Conservation (phyloP, 1,140 invertebrate genomes). For the Papilio dardanus region DNA sequence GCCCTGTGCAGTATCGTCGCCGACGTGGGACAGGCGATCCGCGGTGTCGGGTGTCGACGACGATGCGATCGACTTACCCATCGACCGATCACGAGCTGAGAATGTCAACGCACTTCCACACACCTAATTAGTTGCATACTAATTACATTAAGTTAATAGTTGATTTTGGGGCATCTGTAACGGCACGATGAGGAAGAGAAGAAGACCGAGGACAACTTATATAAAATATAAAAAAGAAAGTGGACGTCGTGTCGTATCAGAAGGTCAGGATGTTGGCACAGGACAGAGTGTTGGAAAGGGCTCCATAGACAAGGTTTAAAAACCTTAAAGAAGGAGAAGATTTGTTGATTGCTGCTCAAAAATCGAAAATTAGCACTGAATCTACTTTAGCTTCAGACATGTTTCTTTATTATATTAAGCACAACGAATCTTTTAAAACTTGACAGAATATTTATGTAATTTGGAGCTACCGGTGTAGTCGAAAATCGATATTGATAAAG, state of each 20-base stretch:
- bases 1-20: conserved; percentile 67
- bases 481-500: not conserved
- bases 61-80: conserved; percentile 70
- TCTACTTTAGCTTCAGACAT: not conserved
- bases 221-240: too few relatives aligned
- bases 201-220: too few relatives aligned
- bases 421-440: not conserved
- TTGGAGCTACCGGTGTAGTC: too few relatives aligned
- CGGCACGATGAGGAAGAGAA: too few relatives aligned
- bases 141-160: not conserved
- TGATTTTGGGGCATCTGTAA: too few relatives aligned
- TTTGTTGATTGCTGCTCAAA: not conserved
- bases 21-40: conserved; percentile 57
- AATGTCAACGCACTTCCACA: conserved; percentile 57
- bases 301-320: too few relatives aligned
- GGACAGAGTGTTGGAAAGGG: too few relatives aligned
- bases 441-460: not conserved
- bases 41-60: conserved; percentile 54
- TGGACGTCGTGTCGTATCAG: too few relatives aligned
- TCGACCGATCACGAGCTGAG: conserved; percentile 60
- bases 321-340: too few relatives aligned
- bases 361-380: not conserved
- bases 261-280: too few relatives aligned
- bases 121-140: conserved; percentile 43
- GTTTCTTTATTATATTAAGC: too few relatives aligned